phyloP scores from a whole-genome alignment of 2,113 vertebrate species.

The Naja naja region DNA sequence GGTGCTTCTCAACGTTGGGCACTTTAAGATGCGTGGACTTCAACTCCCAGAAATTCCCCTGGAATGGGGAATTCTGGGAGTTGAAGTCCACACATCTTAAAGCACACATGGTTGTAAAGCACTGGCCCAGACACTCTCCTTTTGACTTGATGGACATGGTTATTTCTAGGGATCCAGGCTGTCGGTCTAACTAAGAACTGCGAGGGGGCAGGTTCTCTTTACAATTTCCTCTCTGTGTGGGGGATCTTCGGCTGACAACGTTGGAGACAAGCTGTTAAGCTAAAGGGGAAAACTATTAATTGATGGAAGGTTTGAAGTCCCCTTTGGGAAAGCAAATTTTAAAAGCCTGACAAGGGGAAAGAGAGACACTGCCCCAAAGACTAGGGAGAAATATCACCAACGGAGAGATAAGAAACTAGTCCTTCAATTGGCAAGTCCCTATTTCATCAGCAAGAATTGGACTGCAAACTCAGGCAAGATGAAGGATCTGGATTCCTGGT shows the following conservation, averaged over 20 bases:
- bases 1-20: too few relatives aligned
- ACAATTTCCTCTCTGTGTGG: neutral
- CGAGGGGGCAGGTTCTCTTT: neutral
- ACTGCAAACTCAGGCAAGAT: neutral
- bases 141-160: neutral
- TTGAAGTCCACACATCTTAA: neutral
- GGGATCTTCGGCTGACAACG: neutral
- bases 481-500: neutral
- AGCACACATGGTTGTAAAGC: neutral
- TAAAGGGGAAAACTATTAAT: neutral
- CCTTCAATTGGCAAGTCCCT: neutral
- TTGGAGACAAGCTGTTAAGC: neutral
- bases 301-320: neutral
- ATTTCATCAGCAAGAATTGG: neutral
- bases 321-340: too few relatives aligned
- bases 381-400: neutral
- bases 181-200: neutral
- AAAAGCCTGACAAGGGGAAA: neutral
- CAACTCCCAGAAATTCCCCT: too few relatives aligned
- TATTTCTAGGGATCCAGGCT: neutral
- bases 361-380: neutral
- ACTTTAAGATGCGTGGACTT: too few relatives aligned
- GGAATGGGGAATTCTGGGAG: neutral
- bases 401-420: neutral
- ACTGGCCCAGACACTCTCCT: neutral